A percentile compares a stretch with the other conserved stretches of the same genome.
Evolutionary conservation across 2,113 vertebrate species (phyloP).

Genomic region (Otus sunia): DNA sequence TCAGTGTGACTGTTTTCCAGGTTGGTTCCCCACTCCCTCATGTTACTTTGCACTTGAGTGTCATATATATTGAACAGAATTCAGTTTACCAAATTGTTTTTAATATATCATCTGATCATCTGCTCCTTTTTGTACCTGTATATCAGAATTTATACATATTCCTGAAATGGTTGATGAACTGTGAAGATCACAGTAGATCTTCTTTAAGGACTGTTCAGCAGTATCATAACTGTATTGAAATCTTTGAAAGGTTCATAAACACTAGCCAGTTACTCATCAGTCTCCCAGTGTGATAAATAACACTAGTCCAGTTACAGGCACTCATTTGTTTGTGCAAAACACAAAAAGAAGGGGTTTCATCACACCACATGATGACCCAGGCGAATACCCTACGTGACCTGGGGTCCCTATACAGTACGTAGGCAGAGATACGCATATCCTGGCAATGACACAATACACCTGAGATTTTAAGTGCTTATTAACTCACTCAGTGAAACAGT

Average conservation of each 20-base stretch:
- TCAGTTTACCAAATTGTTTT: not conserved
- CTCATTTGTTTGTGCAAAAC: not conserved
- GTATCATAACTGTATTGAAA: not conserved
- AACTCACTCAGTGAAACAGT: not conserved
- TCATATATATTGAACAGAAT: not conserved
- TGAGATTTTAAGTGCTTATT: not conserved
- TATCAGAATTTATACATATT: not conserved
- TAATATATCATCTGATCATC: no score
- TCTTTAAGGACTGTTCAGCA: not conserved
- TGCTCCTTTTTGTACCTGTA: not conserved
- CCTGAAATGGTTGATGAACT: not conserved
- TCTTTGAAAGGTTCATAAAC: not conserved
- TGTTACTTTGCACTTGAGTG: not conserved
- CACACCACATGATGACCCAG: fast-evolving
- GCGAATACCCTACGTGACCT: not conserved
- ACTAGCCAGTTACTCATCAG: not conserved
- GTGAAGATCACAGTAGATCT: not conserved
- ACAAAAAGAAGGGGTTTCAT: not conserved
- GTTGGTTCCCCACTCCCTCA: not conserved
- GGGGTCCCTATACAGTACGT: fast-evolving
- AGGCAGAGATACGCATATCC: not conserved
- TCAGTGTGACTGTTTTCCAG: not conserved
- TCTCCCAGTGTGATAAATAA: not conserved
- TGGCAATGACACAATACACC: not conserved
- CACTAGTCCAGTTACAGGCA: not conserved